phyloP scores from a whole-genome alignment of 2,797 vertebrate species.

The Scarus forsteni region DNA sequence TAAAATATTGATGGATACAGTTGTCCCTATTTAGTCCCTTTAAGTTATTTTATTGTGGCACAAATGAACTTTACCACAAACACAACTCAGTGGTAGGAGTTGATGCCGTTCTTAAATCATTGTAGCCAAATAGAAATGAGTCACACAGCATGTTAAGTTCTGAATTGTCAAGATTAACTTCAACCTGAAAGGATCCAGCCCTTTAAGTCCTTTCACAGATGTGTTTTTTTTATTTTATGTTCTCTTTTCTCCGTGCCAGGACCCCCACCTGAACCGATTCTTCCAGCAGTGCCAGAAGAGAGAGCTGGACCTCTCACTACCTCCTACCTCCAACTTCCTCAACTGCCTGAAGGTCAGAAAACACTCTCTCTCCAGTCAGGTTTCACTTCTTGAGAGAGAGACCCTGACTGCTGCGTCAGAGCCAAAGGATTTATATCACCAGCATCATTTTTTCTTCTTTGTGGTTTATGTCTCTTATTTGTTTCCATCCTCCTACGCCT shows the following conservation, averaged over 20 bases:
- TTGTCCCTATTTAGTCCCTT: too few species aligned
- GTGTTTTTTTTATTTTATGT: conserved; percentile 30
- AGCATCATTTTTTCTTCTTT: conserved; percentile 1
- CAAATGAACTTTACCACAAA: too few species aligned
- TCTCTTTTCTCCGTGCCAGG: conserved; percentile 80
- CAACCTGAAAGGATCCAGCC: conserved; percentile 18
- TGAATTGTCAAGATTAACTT: conserved; percentile 14
- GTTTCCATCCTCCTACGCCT: conserved; percentile 13
- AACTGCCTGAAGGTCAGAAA: conserved; percentile 92
- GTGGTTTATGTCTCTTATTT: conserved; percentile 9
- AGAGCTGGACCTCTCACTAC: conserved; percentile 90
- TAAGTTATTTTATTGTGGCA: too few species aligned
- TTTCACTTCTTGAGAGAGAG: conserved; percentile 10
- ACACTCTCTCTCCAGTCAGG: conserved; percentile 12
- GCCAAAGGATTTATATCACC: not conserved
- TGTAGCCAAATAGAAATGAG: too few species aligned
- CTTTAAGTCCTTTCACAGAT: conserved; percentile 56
- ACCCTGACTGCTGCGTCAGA: conserved; percentile 6
- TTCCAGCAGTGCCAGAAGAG: conserved; percentile 98
- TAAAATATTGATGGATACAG: too few species aligned
- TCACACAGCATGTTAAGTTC: too few species aligned
- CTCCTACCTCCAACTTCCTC: conserved; percentile 93
- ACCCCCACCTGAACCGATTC: conserved; percentile 94
- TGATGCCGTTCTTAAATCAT: too few species aligned
- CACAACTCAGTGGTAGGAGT: too few species aligned